phyloP scores from a whole-genome alignment of 2,888 invertebrate species.

The Hecatera dysodea region DNA sequence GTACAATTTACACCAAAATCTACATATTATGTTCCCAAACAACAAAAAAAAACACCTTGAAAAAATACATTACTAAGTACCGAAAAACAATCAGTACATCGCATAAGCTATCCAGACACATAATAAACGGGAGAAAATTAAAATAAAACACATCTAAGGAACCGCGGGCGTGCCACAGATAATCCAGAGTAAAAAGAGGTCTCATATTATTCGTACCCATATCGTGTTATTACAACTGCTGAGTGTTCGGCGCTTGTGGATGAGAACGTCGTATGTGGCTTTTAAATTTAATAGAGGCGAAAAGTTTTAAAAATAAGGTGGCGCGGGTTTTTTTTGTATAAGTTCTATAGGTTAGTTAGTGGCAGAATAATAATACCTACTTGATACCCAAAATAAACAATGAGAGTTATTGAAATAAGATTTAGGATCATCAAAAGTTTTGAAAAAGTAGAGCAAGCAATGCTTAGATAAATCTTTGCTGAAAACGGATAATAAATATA shows the following conservation, averaged over 20 bases:
- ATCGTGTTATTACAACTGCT: constrained; percentile 84
- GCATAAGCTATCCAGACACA: constrained; percentile 20
- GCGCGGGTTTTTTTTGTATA: not conserved
- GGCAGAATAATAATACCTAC: not conserved
- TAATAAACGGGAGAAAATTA: constrained; percentile 69
- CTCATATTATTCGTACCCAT: constrained; percentile 80
- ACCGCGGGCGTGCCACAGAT: constrained; percentile 67
- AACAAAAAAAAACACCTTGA: not conserved
- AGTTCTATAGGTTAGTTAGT: not conserved
- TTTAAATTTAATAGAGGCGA: constrained; percentile 32
- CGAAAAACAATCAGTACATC: constrained; percentile 33
- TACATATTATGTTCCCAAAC: not conserved
- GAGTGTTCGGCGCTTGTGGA: constrained; percentile 64
- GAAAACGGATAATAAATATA: constrained; percentile 14
- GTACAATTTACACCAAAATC: not conserved
- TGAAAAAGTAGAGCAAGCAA: not conserved
- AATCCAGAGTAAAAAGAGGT: constrained; percentile 79
- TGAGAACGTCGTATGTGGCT: constrained; percentile 64
- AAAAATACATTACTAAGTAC: constrained; percentile 2
- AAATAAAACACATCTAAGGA: constrained; percentile 73
- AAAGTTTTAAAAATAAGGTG: not conserved
- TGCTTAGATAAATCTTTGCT: constrained; percentile 8
- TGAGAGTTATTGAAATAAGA: too few species aligned
- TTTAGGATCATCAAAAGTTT: too few species aligned
- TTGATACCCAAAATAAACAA: not conserved